Conservation (phyloP, 2,113 vertebrate species). For the Agelaius tricolor region DNA sequence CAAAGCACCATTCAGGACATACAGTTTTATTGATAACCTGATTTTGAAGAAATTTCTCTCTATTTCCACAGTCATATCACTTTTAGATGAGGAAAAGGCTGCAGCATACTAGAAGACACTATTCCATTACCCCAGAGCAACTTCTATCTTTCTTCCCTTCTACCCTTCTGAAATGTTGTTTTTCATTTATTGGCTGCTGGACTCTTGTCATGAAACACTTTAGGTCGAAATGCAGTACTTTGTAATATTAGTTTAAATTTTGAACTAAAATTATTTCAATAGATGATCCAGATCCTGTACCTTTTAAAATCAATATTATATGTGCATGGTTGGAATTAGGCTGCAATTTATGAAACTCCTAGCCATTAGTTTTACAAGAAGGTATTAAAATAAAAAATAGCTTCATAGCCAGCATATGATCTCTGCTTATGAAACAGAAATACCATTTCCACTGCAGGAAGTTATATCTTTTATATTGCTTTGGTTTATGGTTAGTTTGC, state of each 20-base stretch:
- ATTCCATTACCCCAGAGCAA: neutral
- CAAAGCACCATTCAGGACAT: neutral
- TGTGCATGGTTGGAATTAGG: neutral
- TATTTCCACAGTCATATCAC: neutral
- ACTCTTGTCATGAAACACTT: neutral
- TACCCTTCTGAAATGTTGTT: neutral
- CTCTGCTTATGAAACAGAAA: constrained; percentile 11
- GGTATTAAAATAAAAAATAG: constrained; percentile 36
- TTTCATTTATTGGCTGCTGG: neutral
- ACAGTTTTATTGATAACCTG: neutral
- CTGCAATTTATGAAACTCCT: neutral
- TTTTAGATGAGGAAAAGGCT: neutral
- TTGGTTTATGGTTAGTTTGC: neutral
- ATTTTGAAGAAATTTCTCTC: neutral
- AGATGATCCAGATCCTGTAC: neutral
- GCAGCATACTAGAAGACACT: neutral
- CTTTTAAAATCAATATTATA: neutral
- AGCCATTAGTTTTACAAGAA: neutral
- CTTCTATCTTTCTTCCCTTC: neutral
- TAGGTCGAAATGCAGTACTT: neutral
- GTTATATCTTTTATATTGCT: neutral
- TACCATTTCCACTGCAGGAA: neutral
- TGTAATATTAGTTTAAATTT: neutral
- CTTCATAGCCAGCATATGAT: neutral
- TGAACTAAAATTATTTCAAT: neutral